phyloP scores from a whole-genome alignment of 2,113 vertebrate species.

The Eclectus roratus region DNA sequence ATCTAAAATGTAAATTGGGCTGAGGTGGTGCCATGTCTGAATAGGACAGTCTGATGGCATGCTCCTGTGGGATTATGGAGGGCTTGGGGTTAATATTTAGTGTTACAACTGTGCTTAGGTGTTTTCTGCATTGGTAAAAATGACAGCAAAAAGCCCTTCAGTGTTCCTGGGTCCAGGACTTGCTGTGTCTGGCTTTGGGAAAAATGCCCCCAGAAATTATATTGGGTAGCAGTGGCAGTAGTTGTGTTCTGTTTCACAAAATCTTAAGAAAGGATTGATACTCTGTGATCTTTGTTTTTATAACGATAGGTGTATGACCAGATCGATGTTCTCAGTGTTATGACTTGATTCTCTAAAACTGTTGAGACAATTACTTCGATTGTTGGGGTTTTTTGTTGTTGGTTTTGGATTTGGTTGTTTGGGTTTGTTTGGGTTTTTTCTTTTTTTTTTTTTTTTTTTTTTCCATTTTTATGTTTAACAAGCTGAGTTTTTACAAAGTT shows the following conservation, averaged over 20 bases:
- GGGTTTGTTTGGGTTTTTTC: not conserved
- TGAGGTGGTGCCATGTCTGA: not conserved
- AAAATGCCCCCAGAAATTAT: accelerated
- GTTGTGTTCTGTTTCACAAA: not conserved
- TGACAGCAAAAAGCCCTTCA: not conserved
- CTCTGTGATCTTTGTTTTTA: not conserved
- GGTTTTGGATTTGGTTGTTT: not conserved
- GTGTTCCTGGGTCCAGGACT: not conserved
- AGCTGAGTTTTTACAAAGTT: not conserved
- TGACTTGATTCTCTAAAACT: not conserved
- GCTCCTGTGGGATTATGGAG: not conserved
- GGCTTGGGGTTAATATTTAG: not conserved
- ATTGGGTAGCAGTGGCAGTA: not conserved
- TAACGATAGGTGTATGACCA: not conserved
- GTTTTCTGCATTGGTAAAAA: not conserved
- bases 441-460: too few species aligned
- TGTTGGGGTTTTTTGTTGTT: not conserved
- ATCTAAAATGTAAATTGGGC: not conserved
- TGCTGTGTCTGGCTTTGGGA: not conserved
- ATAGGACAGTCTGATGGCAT: not conserved
- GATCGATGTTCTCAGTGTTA: not conserved
- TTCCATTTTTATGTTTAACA: not conserved
- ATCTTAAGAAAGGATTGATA: not conserved
- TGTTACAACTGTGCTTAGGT: not conserved
- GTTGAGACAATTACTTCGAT: not conserved